Evolutionary conservation across 2,113 vertebrate species (phyloP).

Genomic region (Rostratula benghalensis): DNA sequence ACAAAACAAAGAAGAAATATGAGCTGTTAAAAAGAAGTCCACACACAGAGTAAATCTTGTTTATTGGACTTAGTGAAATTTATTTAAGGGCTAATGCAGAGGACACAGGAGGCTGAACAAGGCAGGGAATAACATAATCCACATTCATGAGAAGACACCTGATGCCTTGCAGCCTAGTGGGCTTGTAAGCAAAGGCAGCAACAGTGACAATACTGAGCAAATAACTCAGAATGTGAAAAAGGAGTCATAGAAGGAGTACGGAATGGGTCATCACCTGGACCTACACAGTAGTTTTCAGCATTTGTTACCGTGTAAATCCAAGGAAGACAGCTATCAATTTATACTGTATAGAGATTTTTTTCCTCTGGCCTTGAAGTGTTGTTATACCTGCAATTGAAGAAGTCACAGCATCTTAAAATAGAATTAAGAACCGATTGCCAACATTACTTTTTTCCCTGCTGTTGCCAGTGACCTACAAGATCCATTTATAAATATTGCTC

Average conservation of each 20-base stretch:
- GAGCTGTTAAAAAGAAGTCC: neutral
- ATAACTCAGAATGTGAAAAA: neutral
- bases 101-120: neutral
- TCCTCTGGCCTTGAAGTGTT: neutral
- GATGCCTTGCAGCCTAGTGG: neutral
- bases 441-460: neutral
- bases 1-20: neutral
- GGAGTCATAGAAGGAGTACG: neutral
- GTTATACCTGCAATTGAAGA: neutral
- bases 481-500: constrained; percentile 13
- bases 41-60: neutral
- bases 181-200: neutral
- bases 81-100: neutral
- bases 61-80: neutral
- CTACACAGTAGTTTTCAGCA: neutral
- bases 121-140: neutral
- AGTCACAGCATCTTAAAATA: neutral
- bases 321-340: neutral
- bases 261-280: neutral
- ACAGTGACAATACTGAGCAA: neutral
- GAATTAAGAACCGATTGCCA: neutral
- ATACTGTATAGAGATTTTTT: neutral
- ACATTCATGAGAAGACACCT: neutral
- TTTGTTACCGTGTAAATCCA: neutral
- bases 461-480: constrained; percentile 4